Evolutionary conservation across 2,888 invertebrate species (phyloP), one percentile per base, ranked within the genome.

Genomic region (Mycalesis mineus): DNA sequence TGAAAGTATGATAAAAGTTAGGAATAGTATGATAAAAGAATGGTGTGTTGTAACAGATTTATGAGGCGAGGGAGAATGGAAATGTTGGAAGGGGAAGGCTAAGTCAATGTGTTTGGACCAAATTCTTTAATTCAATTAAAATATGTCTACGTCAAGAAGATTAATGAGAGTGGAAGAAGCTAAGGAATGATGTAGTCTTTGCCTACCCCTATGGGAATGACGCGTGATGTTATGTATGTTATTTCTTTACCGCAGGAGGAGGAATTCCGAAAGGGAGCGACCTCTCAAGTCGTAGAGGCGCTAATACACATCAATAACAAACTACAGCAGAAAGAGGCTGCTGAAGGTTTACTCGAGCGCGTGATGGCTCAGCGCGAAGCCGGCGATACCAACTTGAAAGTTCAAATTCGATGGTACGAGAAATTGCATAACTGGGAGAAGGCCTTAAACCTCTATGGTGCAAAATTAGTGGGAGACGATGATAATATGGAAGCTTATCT

Each of bases 381-480:
- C 0, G 92, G 92, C 0, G 92, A 93, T 65, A 91, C 92, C 13
- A 90, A 87, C 61, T 69, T 90, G 0, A 81, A 88, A 67, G 88
- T 88, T 5, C 88, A 88, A 80, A 97, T 98, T 47, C 92, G 97
- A 7, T 99, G 99, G 99, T 98, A 98, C 80, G 99, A 99, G 79
- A 99, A 99, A 82, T 89, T 99, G 1, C 98, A 99, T 82, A 98
- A 98, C 77, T 99, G 99, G 99, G 98, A 98, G 70, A 97, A 97
- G 75, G 99, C 99, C 0, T 87, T 98, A 41, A 92, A 94, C 62
- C 92, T 97, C 0, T 99, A 99, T 72, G 92, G 94, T 49, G 93
- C 94, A 52, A 95, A 96, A 72, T 83, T 96, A 42, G 88, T 91
- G 7, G 85, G 84, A 0, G 92, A 94, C 64, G 85, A 91, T 0